Conservation (phyloP, 2,888 invertebrate genomes). For the Periphyllus acericola region DNA sequence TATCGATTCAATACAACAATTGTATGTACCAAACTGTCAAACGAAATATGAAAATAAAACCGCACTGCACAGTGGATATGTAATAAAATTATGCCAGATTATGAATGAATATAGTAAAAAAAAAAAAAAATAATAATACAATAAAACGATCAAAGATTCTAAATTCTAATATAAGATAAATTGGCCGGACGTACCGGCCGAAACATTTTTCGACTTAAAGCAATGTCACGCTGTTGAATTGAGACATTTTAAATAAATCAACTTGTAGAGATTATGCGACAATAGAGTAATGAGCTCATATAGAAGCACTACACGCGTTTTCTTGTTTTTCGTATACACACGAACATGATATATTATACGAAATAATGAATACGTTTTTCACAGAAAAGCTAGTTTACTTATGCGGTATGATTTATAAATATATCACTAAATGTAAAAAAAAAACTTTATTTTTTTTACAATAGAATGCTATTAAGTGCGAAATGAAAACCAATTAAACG, state of each 20-base stretch:
- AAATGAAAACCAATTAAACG: neutral
- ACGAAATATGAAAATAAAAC: too few species aligned
- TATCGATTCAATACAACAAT: too few species aligned
- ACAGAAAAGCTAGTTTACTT: neutral
- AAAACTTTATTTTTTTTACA: neutral
- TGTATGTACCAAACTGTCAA: too few species aligned
- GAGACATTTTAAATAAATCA: neutral
- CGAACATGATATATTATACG: neutral
- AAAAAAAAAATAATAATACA: neutral
- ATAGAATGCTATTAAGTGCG: neutral
- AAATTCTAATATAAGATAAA: neutral
- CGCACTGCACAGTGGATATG: too few species aligned
- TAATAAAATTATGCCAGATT: too few species aligned
- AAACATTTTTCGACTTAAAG: neutral
- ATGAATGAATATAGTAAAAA: too few species aligned
- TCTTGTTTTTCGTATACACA: neutral
- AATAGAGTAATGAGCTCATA: neutral
- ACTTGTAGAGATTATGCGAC: neutral
- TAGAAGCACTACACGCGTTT: neutral
- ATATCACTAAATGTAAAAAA: too few species aligned
- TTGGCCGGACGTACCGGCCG: neutral
- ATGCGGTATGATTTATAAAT: neutral
- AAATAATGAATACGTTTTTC: neutral
- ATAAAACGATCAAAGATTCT: neutral
- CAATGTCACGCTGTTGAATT: neutral